Percentiles rank a stretch among this genome's conserved stretches.
These are phyloP conservation scores for Drosophila hydei DNA, from an alignment of 1,140 invertebrate species.

Conservation along the genomic window DNA sequence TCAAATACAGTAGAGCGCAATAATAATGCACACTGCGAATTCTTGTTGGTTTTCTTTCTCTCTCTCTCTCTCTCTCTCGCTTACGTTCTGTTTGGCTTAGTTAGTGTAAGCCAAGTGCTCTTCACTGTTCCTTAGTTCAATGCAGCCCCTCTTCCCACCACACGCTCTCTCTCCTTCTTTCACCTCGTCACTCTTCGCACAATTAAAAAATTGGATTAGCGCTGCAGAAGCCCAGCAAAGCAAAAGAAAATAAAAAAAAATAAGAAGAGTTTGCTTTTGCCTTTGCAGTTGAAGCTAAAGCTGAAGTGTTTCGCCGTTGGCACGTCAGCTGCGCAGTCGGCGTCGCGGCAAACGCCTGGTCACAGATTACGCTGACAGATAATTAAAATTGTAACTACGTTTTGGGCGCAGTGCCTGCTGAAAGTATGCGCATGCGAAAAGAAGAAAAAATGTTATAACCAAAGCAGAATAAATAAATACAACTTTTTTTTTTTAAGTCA, in stretches of 20 bases:
- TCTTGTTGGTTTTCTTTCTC: not conserved
- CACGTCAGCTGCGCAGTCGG: slow-evolving; percentile 58
- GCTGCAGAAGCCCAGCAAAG: slow-evolving; percentile 47
- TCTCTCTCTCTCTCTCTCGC: too few relatives aligned
- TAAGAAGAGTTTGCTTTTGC: slow-evolving; percentile 29
- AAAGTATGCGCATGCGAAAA: slow-evolving; percentile 19
- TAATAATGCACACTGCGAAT: slow-evolving; percentile 31
- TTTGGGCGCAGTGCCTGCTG: slow-evolving; percentile 44
- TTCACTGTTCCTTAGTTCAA: slow-evolving; percentile 48
- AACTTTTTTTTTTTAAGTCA: too few relatives aligned
- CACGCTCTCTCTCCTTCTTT: not conserved
- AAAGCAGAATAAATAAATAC: too few relatives aligned
- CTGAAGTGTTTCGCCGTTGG: slow-evolving; percentile 64
- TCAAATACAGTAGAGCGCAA: slow-evolving; percentile 35
- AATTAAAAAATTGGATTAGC: slow-evolving; percentile 80
- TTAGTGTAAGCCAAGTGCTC: slow-evolving; percentile 62
- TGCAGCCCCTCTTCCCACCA: not conserved
- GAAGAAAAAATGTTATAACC: too few relatives aligned
- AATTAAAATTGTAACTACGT: slow-evolving; percentile 80
- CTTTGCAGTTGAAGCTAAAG: slow-evolving; percentile 30
- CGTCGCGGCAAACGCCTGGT: slow-evolving; percentile 28
- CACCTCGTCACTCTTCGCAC: slow-evolving; percentile 37
- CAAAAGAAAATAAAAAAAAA: slow-evolving; percentile 8
- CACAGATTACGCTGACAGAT: slow-evolving; percentile 77
- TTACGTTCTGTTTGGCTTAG: not conserved